Base-by-base conservation (phyloP, 2,113 vertebrate genomes). In the Agapornis roseicollis region DNA sequence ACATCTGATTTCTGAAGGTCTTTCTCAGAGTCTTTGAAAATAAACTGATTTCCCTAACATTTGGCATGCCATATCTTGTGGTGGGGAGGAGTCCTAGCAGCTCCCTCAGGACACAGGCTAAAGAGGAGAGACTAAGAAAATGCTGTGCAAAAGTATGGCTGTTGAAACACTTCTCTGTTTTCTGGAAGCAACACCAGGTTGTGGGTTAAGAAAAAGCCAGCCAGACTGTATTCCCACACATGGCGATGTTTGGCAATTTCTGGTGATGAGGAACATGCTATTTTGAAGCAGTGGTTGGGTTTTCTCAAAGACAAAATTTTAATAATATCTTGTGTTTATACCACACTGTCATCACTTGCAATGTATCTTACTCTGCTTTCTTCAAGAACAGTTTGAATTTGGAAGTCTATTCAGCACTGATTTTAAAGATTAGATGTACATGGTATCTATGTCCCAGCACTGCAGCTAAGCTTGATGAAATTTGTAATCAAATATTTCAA, bases 291-390 rank as follows among this genome's bases (percentile, higher is more conserved):
- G 33, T 52, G 44, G 65, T 33, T 90, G 56, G 10, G 6, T 83
- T 95, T 94, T 61, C 80, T 86, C 61, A 78, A 41, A 82, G 69
- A 90, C 42, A 88, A 85, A 93, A 82, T 83, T 71, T 63, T 72
- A 90, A 42, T 73, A 80, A 28, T 82, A 83, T 73, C 64, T 90
- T 55, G 44, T 77, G 46, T 90, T 88, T 90, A 68, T 65, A 81
- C 42, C 52, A 69, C n/a, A 49, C 24, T 94, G 69, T 89, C 81
- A 77, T 81, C 58, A 80, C 39, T 65, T 61, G 44, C 27, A 89
- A 90, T 60, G 12, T 56, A 80, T 79, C 56, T 70, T 50, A 71
- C 42, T 74, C 44, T 49, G 39, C 31, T 83, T 95, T 83, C 71
- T 78, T 82, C 68, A 70, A 71, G 69, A 87, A 35, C 35, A 63